phyloP scores from a whole-genome alignment of 2,888 invertebrate species.

The Marasmarcha lunaedactyla region DNA sequence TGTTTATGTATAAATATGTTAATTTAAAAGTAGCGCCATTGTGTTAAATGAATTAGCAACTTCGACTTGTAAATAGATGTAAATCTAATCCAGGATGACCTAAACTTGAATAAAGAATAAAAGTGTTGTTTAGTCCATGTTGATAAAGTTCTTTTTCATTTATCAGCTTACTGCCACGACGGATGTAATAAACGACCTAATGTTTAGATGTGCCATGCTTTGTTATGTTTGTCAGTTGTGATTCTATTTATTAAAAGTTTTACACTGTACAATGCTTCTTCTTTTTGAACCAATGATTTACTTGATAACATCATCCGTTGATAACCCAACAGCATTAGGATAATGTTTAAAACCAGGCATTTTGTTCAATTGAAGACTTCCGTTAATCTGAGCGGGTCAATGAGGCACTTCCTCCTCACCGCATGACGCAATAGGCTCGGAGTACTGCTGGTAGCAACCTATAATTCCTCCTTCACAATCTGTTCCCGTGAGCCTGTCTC shows the following conservation, averaged over 20 bases:
- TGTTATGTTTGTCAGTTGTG: constrained; percentile 51
- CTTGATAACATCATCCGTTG: too few relatives aligned
- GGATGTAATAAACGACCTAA: not conserved
- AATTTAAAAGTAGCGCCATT: constrained; percentile 18
- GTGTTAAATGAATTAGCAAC: constrained; percentile 32
- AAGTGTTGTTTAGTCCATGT: not conserved
- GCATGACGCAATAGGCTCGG: constrained; percentile 3
- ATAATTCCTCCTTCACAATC: too few relatives aligned
- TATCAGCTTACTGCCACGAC: not conserved
- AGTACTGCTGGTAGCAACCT: not conserved
- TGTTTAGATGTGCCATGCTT: constrained; percentile 19
- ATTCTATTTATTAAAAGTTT: constrained; percentile 55
- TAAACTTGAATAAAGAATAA: constrained; percentile 5
- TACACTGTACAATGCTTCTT: constrained; percentile 17
- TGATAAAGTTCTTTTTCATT: not conserved
- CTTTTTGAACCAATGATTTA: too few relatives aligned
- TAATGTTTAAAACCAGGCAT: not conserved
- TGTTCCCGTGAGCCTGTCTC: too few relatives aligned
- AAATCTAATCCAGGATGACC: constrained; percentile 19
- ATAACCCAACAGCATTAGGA: too few relatives aligned
- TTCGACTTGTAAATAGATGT: constrained; percentile 38
- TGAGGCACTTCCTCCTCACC: constrained; percentile 14
- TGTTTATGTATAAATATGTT: constrained; percentile 12
- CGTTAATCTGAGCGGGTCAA: constrained; percentile 9
- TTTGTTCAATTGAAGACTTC: not conserved